Conservation (phyloP, 1,140 invertebrate genomes). For the Halictus rubicundus region DNA sequence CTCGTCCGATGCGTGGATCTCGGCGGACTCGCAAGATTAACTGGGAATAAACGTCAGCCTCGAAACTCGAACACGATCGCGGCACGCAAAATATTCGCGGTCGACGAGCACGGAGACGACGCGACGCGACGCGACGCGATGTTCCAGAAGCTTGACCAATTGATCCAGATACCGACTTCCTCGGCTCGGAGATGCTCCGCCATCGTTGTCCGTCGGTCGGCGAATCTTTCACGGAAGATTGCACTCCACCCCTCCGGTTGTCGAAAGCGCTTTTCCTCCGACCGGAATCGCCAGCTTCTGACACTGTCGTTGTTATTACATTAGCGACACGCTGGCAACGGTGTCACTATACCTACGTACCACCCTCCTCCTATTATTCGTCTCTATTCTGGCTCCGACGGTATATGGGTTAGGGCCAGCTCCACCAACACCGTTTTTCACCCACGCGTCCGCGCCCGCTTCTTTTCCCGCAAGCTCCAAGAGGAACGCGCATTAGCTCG, state of each 20-base stretch:
- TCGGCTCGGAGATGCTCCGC: too few relatives aligned
- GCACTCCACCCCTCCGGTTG: not conserved
- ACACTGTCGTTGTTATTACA: slow-evolving; percentile 10
- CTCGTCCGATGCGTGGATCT: not conserved
- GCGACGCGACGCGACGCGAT: too few relatives aligned
- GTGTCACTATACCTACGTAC: slow-evolving; percentile 30
- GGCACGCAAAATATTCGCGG: not conserved
- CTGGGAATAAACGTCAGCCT: not conserved
- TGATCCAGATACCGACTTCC: not conserved
- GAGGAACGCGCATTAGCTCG: slow-evolving; percentile 14
- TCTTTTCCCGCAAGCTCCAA: slow-evolving; percentile 35
- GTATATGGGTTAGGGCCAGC: slow-evolving; percentile 74
- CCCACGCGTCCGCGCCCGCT: slow-evolving; percentile 56
- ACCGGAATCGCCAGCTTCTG: not conserved
- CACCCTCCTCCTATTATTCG: slow-evolving; percentile 46
- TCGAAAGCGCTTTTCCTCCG: not conserved
- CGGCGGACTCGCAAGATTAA: not conserved
- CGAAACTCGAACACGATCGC: not conserved
- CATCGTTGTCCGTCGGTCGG: not conserved
- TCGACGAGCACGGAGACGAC: too few relatives aligned
- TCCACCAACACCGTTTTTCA: slow-evolving; percentile 63
- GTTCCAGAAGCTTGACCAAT: not conserved
- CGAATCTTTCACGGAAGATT: not conserved
- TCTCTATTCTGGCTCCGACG: slow-evolving; percentile 67
- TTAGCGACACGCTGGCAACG: slow-evolving; percentile 13